Conservation (phyloP, 2,888 invertebrate genomes). For the Synanthedon formicaeformis region DNA sequence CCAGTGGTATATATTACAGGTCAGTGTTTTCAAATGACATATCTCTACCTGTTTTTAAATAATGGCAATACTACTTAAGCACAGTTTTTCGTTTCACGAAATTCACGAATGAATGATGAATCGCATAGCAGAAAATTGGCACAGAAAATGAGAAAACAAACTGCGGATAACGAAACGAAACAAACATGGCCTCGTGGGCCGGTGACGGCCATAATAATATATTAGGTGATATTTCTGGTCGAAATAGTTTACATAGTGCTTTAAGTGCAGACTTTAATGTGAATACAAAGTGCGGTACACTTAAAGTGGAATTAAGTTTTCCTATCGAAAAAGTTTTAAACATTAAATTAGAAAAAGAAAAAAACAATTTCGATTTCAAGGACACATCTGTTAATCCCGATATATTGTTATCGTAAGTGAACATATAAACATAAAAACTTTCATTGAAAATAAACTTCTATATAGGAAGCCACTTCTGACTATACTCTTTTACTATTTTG, state of each 20-base stretch:
- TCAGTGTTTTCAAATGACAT: too few relatives aligned
- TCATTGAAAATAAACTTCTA: conserved; percentile 2
- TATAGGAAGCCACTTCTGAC: conserved; percentile 6
- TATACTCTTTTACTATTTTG: conserved; percentile 2
- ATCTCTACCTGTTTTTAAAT: too few relatives aligned
- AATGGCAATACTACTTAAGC: too few relatives aligned
- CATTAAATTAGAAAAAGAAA: conserved; percentile 28
- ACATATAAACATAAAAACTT: conserved; percentile 1
- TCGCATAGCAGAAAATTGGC: too few relatives aligned
- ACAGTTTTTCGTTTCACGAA: too few relatives aligned
- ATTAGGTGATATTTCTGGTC: conserved; percentile 20
- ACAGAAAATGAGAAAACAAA: too few relatives aligned
- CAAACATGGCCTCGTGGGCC: conserved; percentile 59
- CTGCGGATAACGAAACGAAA: conserved; percentile 8
- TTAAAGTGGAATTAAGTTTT: conserved; percentile 15
- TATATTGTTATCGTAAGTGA: conserved; percentile 29
- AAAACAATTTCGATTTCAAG: conserved; percentile 16
- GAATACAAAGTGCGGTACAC: conserved; percentile 13
- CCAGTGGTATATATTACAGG: too few relatives aligned
- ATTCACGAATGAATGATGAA: too few relatives aligned
- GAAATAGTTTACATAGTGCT: conserved; percentile 14
- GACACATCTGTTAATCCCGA: conserved; percentile 20
- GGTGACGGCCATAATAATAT: conserved; percentile 29
- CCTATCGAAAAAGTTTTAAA: conserved; percentile 15
- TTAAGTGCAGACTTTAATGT: conserved; percentile 16